A percentile compares a stretch with the other conserved stretches of the same genome.
Conservation (phyloP, 2,797 vertebrate genomes). For the Sebastes ruberrimus region DNA sequence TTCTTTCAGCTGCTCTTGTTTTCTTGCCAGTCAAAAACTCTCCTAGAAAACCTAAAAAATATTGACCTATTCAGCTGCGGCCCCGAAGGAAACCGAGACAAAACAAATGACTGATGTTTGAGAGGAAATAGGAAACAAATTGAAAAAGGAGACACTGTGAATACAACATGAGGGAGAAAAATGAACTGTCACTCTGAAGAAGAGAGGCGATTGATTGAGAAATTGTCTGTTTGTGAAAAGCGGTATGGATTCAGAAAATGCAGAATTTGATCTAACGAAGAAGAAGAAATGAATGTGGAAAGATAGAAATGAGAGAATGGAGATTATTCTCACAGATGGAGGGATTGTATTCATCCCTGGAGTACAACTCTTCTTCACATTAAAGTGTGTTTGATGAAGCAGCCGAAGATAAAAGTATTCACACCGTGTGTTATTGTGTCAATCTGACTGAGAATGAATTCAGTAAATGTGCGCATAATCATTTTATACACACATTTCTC, state of each 20-base stretch:
- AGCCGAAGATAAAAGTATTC: background rate
- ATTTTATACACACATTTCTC: background rate
- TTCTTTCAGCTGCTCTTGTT: background rate
- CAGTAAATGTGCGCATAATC: background rate
- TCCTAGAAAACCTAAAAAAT: too few species aligned
- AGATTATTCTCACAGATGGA: background rate
- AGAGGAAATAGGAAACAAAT: slow-evolving; percentile 30
- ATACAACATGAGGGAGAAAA: background rate
- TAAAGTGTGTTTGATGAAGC: background rate
- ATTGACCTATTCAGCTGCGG: slow-evolving; percentile 6
- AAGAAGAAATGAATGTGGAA: background rate
- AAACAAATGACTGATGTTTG: slow-evolving; percentile 21
- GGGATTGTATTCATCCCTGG: background rate
- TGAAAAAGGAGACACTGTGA: slow-evolving; percentile 1
- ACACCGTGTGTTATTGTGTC: background rate
- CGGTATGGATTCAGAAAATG: background rate
- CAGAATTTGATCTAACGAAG: background rate
- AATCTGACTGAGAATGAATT: too few species aligned
- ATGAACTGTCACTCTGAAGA: background rate
- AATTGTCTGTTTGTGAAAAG: background rate
- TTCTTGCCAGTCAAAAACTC: background rate
- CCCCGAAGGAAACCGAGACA: slow-evolving; percentile 22
- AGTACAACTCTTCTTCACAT: background rate
- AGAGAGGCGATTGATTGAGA: background rate
- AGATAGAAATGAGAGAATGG: background rate